A percentile compares a stretch with the other conserved stretches of the same genome.
phyloP scores from a whole-genome alignment of 2,888 invertebrate species.

The Drosophila formosana region DNA sequence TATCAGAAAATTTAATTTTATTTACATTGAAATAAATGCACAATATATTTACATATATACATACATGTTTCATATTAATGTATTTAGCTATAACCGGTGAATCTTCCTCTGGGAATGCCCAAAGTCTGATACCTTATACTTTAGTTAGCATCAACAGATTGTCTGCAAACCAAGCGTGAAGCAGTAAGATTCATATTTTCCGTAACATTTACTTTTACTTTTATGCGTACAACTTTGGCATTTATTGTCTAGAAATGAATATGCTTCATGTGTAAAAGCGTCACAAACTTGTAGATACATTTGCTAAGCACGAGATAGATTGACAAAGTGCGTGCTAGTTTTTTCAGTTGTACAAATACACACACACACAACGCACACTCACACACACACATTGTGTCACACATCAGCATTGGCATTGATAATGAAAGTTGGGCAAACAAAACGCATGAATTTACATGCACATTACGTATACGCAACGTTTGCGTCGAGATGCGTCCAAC shows the following conservation, averaged over 20 bases:
- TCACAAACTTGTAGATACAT: conserved; percentile 24
- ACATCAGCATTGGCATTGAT: conserved; percentile 55
- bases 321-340: conserved; percentile 30
- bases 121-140: too few species aligned
- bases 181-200: neutral
- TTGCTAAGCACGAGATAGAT: conserved; percentile 1
- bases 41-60: too few species aligned
- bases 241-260: conserved; percentile 1
- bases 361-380: neutral
- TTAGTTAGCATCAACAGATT: neutral
- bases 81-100: too few species aligned
- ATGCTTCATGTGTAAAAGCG: conserved; percentile 9
- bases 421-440: conserved; percentile 53
- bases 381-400: neutral
- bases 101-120: too few species aligned
- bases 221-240: neutral
- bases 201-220: neutral
- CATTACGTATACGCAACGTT: conserved; percentile 55
- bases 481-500: conserved; percentile 4
- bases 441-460: conserved; percentile 32
- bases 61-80: too few species aligned
- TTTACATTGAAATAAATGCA: too few species aligned
- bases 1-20: too few species aligned
- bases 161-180: neutral
- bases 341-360: conserved; percentile 17